These are phyloP conservation scores for Pantherophis alleghaniensis DNA, from an alignment of 2,797 vertebrate species.

Conservation along the genomic window DNA sequence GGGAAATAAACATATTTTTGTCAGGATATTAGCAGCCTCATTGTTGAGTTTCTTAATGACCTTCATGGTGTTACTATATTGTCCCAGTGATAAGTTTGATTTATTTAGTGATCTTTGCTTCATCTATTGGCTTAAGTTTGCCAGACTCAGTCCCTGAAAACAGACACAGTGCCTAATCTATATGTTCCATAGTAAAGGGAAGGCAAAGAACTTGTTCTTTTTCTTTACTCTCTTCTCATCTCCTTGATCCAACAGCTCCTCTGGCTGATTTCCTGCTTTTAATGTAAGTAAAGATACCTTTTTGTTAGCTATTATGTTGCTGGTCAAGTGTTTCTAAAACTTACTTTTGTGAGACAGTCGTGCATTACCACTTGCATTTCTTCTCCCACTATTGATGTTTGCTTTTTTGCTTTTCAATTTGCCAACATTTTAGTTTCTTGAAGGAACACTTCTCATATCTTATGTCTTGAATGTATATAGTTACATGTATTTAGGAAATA, in stretches of 20 bases:
- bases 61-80: background rate
- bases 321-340: background rate
- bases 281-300: background rate
- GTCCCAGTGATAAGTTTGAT: background rate
- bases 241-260: background rate
- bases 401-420: background rate
- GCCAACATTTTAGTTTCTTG: background rate
- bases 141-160: background rate
- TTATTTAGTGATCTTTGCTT: background rate
- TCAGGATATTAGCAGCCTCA: background rate
- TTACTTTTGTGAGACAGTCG: background rate
- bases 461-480: background rate
- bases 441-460: background rate
- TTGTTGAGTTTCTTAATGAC: background rate
- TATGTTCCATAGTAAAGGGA: background rate
- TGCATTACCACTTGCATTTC: background rate
- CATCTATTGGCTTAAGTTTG: background rate
- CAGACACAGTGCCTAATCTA: background rate
- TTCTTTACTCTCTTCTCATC: background rate
- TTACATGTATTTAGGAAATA: background rate
- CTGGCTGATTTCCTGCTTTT: background rate
- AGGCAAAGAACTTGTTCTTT: background rate
- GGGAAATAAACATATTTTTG: background rate
- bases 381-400: background rate
- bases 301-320: background rate